Base-by-base conservation (phyloP, 2,888 invertebrate species). In the Caenorhabditis drosophilae region DNA sequence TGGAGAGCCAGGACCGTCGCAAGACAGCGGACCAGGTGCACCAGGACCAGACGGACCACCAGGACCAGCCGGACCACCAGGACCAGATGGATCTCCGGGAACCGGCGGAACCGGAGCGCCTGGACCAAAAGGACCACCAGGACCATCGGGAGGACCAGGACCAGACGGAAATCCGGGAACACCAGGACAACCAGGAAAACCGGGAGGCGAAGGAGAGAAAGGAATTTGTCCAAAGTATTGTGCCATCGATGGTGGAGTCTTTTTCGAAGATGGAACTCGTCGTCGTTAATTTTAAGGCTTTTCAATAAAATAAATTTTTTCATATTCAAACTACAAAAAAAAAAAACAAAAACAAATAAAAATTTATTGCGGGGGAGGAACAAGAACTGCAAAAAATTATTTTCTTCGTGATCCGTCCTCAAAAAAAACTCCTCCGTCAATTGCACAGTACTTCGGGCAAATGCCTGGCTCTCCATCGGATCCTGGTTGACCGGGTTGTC, bases 341-440 rank as follows among this genome's bases (percentile, higher is more conserved):
- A n/a, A n/a, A n/a, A n/a, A n/a, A n/a, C n/a, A n/a, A n/a, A n/a
- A n/a, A n/a, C n/a, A n/a, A n/a, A n/a, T 31, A 31, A 31, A 31
- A 31, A 31, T 9, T 31, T 31, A 31, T 9, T 31, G 12, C 31
- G 31, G 6, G 31, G 31, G 31, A 31, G 12, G 12, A 31, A 31
- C 31, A 31, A 31, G 7, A 31, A 31, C 6, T 12, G 12, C 31
- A 9, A 9, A 31, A 31, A 31, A 31, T 31, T 31, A 31, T 31
- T 12, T n/a, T n/a, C n/a, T n/a, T n/a, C 71, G 59, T 40, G 68
- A 73, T 67, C 77, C 77, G 54, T 74, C 75, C 51, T 73, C 76
- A 70, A 76, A 75, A 72, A 75, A 75, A 56, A 75, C 72, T 57
- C 75, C 75, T 55, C 75, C 75, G 41, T 75, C 75, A 58, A 69